Percentiles rank a stretch among this genome's conserved stretches.
Evolutionary conservation across 2,113 vertebrate genomes (phyloP).

Genomic region (Stictonetta naevosa): DNA sequence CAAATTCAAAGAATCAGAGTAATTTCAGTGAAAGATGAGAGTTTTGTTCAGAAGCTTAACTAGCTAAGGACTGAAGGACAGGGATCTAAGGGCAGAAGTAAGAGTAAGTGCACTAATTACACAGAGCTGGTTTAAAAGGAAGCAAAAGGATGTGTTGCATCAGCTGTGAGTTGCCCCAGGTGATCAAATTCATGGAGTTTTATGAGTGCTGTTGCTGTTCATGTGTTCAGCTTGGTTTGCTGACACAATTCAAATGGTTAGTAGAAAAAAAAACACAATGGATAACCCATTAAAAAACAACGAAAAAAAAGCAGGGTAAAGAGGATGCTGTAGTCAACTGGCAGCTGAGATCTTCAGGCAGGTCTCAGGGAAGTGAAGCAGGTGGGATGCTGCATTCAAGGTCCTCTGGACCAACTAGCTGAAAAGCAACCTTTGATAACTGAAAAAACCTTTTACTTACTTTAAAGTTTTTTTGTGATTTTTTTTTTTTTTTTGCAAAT

Average conservation of each 20-base stretch:
- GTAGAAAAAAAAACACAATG: not conserved
- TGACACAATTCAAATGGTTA: accelerated
- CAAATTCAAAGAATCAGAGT: not conserved
- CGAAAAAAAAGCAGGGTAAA: not conserved
- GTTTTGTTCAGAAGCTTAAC: not conserved
- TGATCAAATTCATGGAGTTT: not conserved
- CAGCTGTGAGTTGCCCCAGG: not conserved
- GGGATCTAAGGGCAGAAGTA: not conserved
- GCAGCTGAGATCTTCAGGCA: not conserved
- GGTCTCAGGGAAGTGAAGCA: not conserved
- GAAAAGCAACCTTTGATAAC: not conserved
- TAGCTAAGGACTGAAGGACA: not conserved
- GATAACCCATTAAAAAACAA: not conserved
- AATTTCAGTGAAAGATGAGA: not conserved
- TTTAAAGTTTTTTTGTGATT: not conserved
- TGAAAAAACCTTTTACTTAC: not conserved
- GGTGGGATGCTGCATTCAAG: accelerated
- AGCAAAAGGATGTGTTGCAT: not conserved
- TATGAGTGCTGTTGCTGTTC: not conserved
- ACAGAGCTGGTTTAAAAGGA: not conserved
- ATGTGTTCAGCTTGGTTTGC: not conserved
- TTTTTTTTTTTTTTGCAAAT: not conserved
- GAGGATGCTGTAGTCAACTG: too few relatives aligned
- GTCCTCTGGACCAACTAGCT: not conserved
- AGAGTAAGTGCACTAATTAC: not conserved